phyloP scores from a whole-genome alignment of 2,113 vertebrate species.

The Solea senegalensis region DNA sequence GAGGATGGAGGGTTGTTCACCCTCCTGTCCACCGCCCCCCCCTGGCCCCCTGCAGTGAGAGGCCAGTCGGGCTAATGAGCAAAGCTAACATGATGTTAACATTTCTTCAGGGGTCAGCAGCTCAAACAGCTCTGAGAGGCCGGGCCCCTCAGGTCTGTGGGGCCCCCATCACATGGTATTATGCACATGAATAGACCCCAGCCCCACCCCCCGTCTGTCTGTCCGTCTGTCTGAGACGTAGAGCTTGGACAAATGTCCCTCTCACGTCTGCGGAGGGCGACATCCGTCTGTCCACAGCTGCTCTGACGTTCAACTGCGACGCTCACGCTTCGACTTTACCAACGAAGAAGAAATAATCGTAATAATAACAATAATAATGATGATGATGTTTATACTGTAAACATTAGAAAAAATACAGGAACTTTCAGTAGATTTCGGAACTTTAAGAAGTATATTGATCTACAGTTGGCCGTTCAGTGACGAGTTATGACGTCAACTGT shows the following conservation, averaged over 20 bases:
- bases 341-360: too few relatives aligned
- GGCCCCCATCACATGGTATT: constrained; percentile 69
- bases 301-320: too few relatives aligned
- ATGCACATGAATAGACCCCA: constrained; percentile 75
- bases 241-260: neutral
- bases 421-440: too few relatives aligned
- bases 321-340: too few relatives aligned
- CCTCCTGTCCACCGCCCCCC: constrained; percentile 15
- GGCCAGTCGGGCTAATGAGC: constrained; percentile 75
- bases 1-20: constrained; percentile 32
- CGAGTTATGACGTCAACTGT: too few relatives aligned
- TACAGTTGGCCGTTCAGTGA: too few relatives aligned
- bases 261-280: neutral
- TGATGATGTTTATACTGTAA: too few relatives aligned
- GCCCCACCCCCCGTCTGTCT: neutral
- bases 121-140: constrained; percentile 66
- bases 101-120: constrained; percentile 82
- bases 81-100: constrained; percentile 84
- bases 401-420: too few relatives aligned
- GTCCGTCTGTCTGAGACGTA: constrained; percentile 20
- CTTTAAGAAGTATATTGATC: too few relatives aligned
- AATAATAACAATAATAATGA: too few relatives aligned
- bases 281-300: neutral
- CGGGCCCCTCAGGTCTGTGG: constrained; percentile 58
- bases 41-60: constrained; percentile 35